A percentile compares a stretch with the other conserved stretches of the same genome.
Evolutionary conservation across 2,888 invertebrate genomes (phyloP).

Genomic region (Alsophila aescularia): DNA sequence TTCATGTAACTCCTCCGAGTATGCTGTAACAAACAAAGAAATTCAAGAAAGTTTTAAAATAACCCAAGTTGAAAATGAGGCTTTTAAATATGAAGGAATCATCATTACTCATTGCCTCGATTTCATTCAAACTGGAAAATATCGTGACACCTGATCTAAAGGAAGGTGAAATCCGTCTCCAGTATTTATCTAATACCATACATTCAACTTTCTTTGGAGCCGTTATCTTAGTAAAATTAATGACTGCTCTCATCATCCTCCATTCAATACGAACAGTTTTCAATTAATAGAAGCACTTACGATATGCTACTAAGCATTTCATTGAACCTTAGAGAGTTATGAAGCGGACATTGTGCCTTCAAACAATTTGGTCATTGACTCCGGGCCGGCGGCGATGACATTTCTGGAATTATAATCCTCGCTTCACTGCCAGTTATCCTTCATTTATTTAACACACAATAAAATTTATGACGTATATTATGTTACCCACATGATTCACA

Average conservation of each 20-base stretch:
- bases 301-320: conserved; percentile 33
- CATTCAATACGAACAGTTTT: conserved; percentile 31
- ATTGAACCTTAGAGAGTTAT: conserved; percentile 38
- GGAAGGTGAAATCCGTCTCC: conserved; percentile 14
- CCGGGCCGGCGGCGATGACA: conserved; percentile 38
- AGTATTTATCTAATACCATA: conserved; percentile 9
- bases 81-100: neutral
- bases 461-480: conserved; percentile 57
- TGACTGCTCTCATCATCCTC: conserved; percentile 34
- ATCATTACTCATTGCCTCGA: neutral
- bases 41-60: neutral
- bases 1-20: too few relatives aligned
- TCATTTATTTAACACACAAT: conserved; percentile 45
- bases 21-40: neutral
- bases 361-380: conserved; percentile 63
- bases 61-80: neutral
- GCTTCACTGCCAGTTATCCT: conserved; percentile 53
- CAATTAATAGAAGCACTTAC: conserved; percentile 31
- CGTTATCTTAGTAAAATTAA: conserved; percentile 35
- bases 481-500: conserved; percentile 66
- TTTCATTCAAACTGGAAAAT: conserved; percentile 1
- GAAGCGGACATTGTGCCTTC: conserved; percentile 49
- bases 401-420: conserved; percentile 64
- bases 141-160: conserved; percentile 12
- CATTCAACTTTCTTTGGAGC: conserved; percentile 31